Evolutionary conservation across 2,888 invertebrate species (phyloP).

Genomic region (Empis livida): DNA sequence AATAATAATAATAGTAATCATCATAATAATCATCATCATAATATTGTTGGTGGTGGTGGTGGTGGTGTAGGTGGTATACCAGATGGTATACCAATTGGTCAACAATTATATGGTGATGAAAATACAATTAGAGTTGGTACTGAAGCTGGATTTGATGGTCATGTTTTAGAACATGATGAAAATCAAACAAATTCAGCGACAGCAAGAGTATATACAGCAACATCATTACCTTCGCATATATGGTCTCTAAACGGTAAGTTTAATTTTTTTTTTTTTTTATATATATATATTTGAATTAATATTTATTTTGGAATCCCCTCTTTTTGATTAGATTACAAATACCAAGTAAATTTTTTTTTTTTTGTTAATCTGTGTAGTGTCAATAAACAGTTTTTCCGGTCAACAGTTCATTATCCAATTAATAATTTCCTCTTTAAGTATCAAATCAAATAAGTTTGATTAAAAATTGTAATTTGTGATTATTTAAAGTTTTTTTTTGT

Average conservation of each 20-base stretch:
- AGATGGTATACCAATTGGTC: conserved; percentile 2
- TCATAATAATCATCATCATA: conserved; percentile 39
- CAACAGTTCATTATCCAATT: too few relatives aligned
- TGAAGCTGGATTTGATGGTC: conserved; percentile 7
- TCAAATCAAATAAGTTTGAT: too few relatives aligned
- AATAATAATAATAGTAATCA: conserved; percentile 21
- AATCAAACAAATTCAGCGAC: conserved; percentile 42
- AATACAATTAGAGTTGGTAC: conserved; percentile 49
- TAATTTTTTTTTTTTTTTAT: not conserved
- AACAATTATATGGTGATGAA: conserved; percentile 36
- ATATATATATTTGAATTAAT: not conserved
- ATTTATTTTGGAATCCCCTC: not conserved
- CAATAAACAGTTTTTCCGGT: too few relatives aligned
- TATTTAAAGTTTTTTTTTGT: too few relatives aligned
- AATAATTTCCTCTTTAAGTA: too few relatives aligned
- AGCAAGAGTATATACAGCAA: conserved; percentile 73
- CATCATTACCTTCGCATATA: conserved; percentile 82
- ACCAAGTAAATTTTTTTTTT: too few relatives aligned
- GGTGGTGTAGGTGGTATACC: not conserved
- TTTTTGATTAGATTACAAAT: too few relatives aligned
- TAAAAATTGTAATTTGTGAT: too few relatives aligned
- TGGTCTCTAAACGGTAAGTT: conserved; percentile 80
- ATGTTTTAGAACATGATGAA: conserved; percentile 8
- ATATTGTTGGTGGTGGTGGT: conserved; percentile 23
- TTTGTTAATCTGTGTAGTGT: too few relatives aligned